A percentile compares a stretch with the other conserved stretches of the same genome.
These are phyloP conservation scores for Sesamia nonagrioides DNA, from an alignment of 1,140 invertebrate genomes.

Conservation along the genomic window DNA sequence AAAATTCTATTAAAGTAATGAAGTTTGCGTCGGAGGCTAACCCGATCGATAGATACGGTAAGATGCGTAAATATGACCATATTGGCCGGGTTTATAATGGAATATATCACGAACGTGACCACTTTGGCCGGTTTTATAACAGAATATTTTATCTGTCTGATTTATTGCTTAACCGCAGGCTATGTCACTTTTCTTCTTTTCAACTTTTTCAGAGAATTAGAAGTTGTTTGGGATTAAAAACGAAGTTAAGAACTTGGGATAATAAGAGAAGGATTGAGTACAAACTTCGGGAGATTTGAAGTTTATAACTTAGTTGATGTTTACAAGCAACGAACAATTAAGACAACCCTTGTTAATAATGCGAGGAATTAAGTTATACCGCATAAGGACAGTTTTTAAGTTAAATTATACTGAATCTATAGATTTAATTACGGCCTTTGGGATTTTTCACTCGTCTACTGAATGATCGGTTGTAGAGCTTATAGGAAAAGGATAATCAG, in stretches of 20 bases:
- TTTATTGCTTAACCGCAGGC: constrained; percentile 25
- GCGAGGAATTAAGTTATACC: not conserved
- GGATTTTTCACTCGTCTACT: no score
- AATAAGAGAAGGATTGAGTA: constrained; percentile 2
- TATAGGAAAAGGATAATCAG: no score
- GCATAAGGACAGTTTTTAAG: no score
- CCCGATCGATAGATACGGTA: constrained; percentile 55
- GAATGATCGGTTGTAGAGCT: no score
- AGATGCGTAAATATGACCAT: constrained; percentile 49
- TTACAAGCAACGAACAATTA: constrained; percentile 11
- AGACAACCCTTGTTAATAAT: not conserved
- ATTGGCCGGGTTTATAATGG: not conserved
- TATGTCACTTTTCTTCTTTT: constrained; percentile 17
- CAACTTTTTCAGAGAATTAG: constrained; percentile 29
- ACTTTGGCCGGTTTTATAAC: no score
- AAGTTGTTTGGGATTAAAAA: constrained; percentile 32
- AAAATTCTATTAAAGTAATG: constrained; percentile 71
- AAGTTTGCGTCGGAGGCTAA: constrained; percentile 60
- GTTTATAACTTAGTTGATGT: constrained; percentile 15
- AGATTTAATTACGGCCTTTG: no score
- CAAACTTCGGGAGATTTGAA: not conserved
- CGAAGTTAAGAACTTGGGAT: constrained; percentile 17
- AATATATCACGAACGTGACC: no score
- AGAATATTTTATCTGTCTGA: constrained; percentile 58
- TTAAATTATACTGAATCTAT: no score